These are phyloP conservation scores for Dugesia japonica DNA, from an alignment of 2,888 invertebrate genomes.

Conservation along the genomic window DNA sequence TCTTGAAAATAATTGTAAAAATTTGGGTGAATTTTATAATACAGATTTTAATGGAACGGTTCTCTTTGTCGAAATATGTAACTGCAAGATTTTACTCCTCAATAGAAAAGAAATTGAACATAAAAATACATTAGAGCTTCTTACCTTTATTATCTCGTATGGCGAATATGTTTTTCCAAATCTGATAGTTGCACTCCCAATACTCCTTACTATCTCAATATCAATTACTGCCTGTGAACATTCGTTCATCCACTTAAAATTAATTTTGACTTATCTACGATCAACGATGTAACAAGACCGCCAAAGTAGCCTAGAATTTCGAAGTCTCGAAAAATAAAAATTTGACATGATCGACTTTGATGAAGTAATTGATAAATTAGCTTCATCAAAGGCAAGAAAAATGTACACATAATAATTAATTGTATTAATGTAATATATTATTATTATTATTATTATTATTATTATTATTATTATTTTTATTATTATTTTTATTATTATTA, in stretches of 20 bases:
- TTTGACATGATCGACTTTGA: background rate
- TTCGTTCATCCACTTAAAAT: background rate
- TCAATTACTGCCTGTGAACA: background rate
- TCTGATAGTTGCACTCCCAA: background rate
- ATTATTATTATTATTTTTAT: too few relatives aligned
- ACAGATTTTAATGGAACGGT: background rate
- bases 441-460: too few relatives aligned
- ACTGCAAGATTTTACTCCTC: background rate
- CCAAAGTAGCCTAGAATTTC: background rate
- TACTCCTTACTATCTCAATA: background rate
- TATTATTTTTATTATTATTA: too few relatives aligned
- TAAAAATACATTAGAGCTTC: background rate
- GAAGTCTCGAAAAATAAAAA: background rate
- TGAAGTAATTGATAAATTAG: background rate
- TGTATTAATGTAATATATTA: too few relatives aligned
- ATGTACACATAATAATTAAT: too few relatives aligned
- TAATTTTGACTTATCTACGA: background rate
- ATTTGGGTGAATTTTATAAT: background rate
- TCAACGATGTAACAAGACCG: background rate
- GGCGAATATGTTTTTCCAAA: background rate
- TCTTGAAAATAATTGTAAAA: background rate
- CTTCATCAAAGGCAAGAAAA: background rate
- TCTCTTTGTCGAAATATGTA: background rate
- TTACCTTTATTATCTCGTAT: background rate
- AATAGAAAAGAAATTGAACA: background rate